phyloP scores from a whole-genome alignment of 2,888 invertebrate genomes.

The Drosophila emarginata region DNA sequence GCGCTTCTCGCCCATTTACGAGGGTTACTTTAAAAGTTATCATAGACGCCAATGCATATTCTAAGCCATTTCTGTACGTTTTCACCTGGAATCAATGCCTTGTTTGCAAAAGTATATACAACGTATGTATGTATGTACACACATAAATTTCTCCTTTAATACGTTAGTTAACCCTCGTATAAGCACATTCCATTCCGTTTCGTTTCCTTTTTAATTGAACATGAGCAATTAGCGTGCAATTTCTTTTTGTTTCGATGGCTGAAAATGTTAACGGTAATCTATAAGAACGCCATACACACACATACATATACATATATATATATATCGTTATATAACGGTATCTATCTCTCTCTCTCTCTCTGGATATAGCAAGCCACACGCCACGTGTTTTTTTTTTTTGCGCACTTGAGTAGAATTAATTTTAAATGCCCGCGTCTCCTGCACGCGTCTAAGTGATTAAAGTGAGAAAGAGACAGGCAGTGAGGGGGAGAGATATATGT shows the following conservation, averaged over 20 bases:
- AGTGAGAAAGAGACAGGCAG: conserved; percentile 15
- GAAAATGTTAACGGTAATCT: conserved; percentile 57
- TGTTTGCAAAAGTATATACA: background rate
- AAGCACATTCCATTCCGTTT: conserved; percentile 14
- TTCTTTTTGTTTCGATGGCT: conserved; percentile 64
- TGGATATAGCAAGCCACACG: conserved; percentile 17
- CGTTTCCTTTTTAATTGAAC: conserved; percentile 70
- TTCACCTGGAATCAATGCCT: background rate
- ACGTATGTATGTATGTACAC: too few relatives aligned
- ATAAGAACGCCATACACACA: background rate
- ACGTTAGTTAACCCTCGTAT: background rate
- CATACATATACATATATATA: background rate
- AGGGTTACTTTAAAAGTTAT: background rate
- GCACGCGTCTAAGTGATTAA: conserved; percentile 78
- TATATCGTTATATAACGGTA: background rate
- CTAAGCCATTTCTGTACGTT: background rate
- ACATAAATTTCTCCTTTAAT: background rate
- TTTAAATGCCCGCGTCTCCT: conserved; percentile 68
- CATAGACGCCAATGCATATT: too few relatives aligned
- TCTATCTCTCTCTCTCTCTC: conserved; percentile 11
- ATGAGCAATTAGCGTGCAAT: conserved; percentile 79
- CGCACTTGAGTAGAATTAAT: conserved; percentile 80
- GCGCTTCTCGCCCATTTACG: background rate
- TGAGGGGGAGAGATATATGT: conserved; percentile 9
- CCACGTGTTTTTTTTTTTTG: conserved; percentile 48